Base-by-base conservation (phyloP, 2,113 vertebrate species). In the Brachypteracias leptosomus region DNA sequence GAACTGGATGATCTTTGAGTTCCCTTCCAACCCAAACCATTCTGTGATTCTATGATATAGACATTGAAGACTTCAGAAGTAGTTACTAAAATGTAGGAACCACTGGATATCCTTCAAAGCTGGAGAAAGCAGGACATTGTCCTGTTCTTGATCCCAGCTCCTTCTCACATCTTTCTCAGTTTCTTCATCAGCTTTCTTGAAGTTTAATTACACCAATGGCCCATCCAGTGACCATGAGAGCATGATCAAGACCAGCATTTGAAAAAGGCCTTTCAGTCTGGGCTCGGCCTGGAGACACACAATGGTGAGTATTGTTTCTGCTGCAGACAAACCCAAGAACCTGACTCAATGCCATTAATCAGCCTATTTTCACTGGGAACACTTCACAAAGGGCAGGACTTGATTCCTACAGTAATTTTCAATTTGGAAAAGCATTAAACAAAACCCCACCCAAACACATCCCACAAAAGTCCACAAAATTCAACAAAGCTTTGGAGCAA, bases 261-360 rank as follows among this genome's bases (percentile, higher is more conserved):
- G 22, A 44, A 72, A 73, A 88, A 84, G 15, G 16, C 57, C 76
- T 87, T 85, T 87, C 65, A 87, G 44, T 24, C 31, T 72, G 73
- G 38, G 51, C 36, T 94, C 40, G 61, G 65, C 35, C 70, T 29
- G 20, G 14, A 71, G 40, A 52, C 26, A 20, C 15, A 90, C 76
- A 93, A 25, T 73, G 33, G 16, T 66, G 46, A 19, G 36, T 33
- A 46, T 40, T 90, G 72, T 87, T 93, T 63, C 76, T 71, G 10
- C 28, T n/a, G 52, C 24, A 61, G 55, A n/a, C 68, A 76, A 58
- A 77, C 80, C 18, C 31, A 83, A 85, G 82, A 85, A 61, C 68
- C 73, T 90, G 86, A 90, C 76, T 81, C 52, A 85, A 28, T 54
- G 10, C 44, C 28, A 66, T 55, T 85, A 59, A 86, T 93, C 65